A percentile compares a stretch with the other conserved stretches of the same genome.
Evolutionary conservation across 1,140 invertebrate species (phyloP).

Genomic region (Arctopsyche grandis): DNA sequence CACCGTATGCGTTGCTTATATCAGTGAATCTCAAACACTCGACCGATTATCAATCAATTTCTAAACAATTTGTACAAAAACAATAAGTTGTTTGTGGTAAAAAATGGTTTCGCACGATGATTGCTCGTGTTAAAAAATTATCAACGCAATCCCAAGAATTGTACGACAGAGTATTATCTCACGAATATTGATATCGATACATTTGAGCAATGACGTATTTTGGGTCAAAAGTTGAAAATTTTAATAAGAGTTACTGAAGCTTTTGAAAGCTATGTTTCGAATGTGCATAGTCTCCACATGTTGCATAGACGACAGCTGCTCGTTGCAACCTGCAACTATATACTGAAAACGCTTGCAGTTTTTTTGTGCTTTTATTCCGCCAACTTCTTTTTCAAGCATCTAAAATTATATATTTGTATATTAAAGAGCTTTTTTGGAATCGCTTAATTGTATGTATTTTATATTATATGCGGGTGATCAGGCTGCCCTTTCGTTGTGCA

Average conservation of each 20-base stretch:
- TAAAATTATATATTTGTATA: neutral
- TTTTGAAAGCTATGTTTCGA: slow-evolving; percentile 6
- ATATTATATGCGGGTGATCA: no score
- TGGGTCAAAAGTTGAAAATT: neutral
- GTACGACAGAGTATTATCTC: no score
- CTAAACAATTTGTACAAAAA: no score
- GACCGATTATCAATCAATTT: neutral
- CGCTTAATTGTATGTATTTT: no score
- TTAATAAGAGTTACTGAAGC: neutral
- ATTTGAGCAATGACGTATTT: no score
- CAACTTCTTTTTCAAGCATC: neutral
- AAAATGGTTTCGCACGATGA: no score
- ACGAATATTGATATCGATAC: no score
- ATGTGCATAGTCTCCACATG: slow-evolving; percentile 36
- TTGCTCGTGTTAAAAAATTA: no score
- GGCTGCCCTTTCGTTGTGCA: no score
- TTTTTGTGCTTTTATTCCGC: slow-evolving; percentile 11
- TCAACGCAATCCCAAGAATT: no score
- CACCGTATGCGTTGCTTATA: neutral
- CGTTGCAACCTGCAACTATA: slow-evolving; percentile 39
- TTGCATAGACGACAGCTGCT: slow-evolving; percentile 36
- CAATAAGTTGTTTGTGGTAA: no score
- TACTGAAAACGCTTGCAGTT: slow-evolving; percentile 30
- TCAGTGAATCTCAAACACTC: slow-evolving; percentile 5
- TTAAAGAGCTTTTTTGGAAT: neutral